Percentiles rank a stretch among this genome's conserved stretches.
Conservation (phyloP, 2,113 vertebrate species). For the Strix aluco region DNA sequence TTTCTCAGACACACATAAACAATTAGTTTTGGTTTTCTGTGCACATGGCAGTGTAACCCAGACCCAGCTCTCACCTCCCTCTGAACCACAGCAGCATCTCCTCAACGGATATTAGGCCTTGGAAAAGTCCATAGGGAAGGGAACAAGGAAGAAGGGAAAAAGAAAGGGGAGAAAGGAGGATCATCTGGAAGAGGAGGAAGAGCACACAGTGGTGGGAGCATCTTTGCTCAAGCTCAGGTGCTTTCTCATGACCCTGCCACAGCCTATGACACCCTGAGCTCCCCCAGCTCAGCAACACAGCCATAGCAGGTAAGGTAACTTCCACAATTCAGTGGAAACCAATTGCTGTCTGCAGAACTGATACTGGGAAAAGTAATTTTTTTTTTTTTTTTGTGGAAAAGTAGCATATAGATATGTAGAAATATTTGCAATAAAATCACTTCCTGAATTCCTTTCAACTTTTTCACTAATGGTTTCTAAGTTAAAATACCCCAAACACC, state of each 20-base stretch:
- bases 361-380: background rate
- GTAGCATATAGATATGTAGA: background rate
- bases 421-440: background rate
- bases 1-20: background rate
- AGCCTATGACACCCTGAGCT: background rate
- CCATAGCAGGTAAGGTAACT: background rate
- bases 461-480: background rate
- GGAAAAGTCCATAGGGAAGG: background rate
- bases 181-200: background rate
- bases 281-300: background rate
- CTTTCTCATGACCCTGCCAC: background rate
- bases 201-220: background rate
- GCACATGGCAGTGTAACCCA: background rate
- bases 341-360: background rate
- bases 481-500: background rate
- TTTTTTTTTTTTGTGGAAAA: background rate
- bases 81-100: background rate
- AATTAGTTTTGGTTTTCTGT: background rate
- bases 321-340: background rate
- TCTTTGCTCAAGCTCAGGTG: background rate
- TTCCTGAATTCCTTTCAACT: background rate
- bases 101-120: background rate
- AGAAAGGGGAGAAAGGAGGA: background rate
- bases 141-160: background rate
- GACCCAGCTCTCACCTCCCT: background rate